Percentiles rank a stretch among this genome's conserved stretches.
Conservation (phyloP, 1,140 invertebrate genomes). For the Dreissena rostriformis region DNA sequence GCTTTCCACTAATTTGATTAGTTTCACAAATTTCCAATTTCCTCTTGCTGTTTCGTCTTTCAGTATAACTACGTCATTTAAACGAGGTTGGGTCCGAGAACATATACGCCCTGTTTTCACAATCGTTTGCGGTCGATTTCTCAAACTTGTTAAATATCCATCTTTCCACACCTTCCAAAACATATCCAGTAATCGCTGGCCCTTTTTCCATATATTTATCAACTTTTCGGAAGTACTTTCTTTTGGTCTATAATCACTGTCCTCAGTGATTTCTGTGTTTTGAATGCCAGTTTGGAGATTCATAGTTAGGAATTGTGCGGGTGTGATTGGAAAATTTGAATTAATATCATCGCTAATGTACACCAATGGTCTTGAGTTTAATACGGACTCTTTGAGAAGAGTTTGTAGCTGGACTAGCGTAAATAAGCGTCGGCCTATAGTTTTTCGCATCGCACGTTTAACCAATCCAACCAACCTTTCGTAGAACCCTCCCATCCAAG, state of each 20-base stretch:
- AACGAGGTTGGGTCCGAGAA: not conserved
- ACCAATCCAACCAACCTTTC: constrained; percentile 19
- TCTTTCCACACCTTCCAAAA: constrained; percentile 32
- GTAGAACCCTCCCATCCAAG: constrained; percentile 18
- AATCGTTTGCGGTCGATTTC: constrained; percentile 22
- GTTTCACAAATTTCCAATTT: not conserved
- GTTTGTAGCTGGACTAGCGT: constrained; percentile 13
- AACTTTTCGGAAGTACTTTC: constrained; percentile 11
- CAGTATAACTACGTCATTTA: not conserved
- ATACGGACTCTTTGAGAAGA: constrained; percentile 17
- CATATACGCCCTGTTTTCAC: not conserved
- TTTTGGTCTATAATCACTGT: constrained; percentile 7
- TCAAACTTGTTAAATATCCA: constrained; percentile 30
- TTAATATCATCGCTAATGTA: constrained; percentile 33
- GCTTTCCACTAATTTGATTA: not conserved
- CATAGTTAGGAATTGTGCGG: constrained; percentile 5
- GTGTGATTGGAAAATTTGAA: constrained; percentile 22
- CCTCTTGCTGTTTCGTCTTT: not conserved
- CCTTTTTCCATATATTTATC: constrained; percentile 26
- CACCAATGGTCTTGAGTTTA: constrained; percentile 39
- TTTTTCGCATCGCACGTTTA: constrained; percentile 25
- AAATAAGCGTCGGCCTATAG: constrained; percentile 4
- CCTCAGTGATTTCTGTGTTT: not conserved
- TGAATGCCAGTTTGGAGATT: constrained; percentile 16
- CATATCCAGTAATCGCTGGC: constrained; percentile 2